Conservation (phyloP, 2,113 vertebrate species). For the Salminus brasiliensis region DNA sequence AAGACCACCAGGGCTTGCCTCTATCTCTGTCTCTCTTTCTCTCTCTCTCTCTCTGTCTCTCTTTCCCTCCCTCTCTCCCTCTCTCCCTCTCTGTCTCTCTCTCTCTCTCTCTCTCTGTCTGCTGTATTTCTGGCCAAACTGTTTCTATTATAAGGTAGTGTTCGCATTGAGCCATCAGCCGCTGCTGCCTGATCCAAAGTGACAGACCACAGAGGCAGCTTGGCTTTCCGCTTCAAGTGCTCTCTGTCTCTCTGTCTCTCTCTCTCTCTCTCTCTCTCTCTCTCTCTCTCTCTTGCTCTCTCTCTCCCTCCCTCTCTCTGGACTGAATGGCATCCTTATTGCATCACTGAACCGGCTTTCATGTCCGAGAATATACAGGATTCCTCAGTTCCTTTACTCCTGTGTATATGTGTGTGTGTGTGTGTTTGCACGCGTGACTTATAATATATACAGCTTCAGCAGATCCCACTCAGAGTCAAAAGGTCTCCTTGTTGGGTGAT, state of each 20-base stretch:
- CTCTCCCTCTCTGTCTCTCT: not conserved
- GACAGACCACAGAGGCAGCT: conserved; percentile 69
- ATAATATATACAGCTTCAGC: conserved; percentile 26
- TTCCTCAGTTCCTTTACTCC: not conserved
- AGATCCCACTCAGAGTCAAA: conserved; percentile 20
- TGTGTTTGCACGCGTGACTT: not conserved
- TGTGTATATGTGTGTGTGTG: not conserved
- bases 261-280: not conserved
- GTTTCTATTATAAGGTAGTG: conserved; percentile 67
- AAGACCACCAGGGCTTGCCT: conserved; percentile 43
- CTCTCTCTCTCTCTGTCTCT: conserved; percentile 29
- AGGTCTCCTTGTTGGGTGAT: conserved; percentile 13
- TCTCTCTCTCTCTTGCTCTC: conserved; percentile 42
- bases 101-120: conserved; percentile 49
- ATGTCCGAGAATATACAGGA: conserved; percentile 24
- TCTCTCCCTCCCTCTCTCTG: conserved; percentile 23
- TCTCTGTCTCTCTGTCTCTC: conserved; percentile 42
- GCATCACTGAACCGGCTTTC: conserved; percentile 21
- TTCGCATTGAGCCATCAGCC: conserved; percentile 70
- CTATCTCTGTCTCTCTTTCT: not conserved
- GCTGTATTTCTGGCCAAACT: conserved; percentile 52
- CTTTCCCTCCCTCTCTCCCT: not conserved
- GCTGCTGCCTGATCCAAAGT: conserved; percentile 67
- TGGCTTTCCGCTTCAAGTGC: conserved; percentile 65
- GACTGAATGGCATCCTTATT: conserved; percentile 8